Conservation (phyloP, 2,113 vertebrate species). For the Microcebus jonahi region DNA sequence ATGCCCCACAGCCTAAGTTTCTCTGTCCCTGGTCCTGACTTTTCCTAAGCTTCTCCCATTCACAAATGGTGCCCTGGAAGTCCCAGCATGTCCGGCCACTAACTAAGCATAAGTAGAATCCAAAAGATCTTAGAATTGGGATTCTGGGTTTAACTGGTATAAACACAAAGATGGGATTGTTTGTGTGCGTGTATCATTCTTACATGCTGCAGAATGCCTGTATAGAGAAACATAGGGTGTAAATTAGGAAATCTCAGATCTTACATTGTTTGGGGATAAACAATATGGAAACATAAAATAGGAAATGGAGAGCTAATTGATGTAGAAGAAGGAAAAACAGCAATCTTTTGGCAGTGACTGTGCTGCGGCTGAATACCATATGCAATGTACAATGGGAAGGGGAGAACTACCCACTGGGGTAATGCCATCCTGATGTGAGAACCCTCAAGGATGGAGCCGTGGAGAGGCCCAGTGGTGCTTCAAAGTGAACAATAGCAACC, state of each 20-base stretch:
- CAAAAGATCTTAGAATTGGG: not conserved
- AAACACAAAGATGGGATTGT: not conserved
- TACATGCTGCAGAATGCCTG: not conserved
- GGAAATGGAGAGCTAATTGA: slow-evolving; percentile 39
- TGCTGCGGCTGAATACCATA: not conserved
- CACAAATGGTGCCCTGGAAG: not conserved
- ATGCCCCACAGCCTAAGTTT: not conserved
- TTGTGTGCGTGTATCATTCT: not conserved
- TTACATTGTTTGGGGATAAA: slow-evolving; percentile 40
- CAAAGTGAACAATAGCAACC: not conserved
- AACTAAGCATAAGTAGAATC: not conserved
- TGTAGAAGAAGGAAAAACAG: not conserved
- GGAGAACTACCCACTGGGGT: too few species aligned
- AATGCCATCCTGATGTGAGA: fast-evolving
- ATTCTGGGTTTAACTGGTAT: not conserved
- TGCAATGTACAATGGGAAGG: fast-evolving
- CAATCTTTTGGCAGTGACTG: not conserved
- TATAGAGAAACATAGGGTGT: not conserved
- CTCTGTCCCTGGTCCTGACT: not conserved
- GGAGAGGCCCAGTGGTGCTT: not conserved
- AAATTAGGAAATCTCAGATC: slow-evolving; percentile 49
- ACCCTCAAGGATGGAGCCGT: not conserved
- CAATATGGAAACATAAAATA: slow-evolving; percentile 25
- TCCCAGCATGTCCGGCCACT: not conserved
- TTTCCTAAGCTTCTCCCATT: not conserved